Evolutionary conservation across 2,888 invertebrate genomes (phyloP), one percentile per base, ranked within the genome.

Genomic region (Carpatolechia fugitivella): DNA sequence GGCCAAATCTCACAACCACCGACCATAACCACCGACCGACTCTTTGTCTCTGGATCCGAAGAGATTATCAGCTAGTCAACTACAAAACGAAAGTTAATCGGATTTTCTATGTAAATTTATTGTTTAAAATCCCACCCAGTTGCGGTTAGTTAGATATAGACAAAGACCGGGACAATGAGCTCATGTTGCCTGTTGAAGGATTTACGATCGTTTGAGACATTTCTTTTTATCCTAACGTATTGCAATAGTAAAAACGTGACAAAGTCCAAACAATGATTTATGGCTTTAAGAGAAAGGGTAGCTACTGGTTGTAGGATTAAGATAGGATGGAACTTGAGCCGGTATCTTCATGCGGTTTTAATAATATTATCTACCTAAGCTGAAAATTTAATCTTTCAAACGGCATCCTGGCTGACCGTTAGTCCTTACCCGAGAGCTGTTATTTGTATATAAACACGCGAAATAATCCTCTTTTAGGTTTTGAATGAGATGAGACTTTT

Each of bases 71-170:
- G 71, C 67, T 71, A 72, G 68, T 72, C 68, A 69, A 68, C 67
- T 57, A 66, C 55, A 46, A 40, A 73, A 80, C 70, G 70, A 70
- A 74, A 78, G 76, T 70, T 85, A 85, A 85, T 82, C 82, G 79
- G 80, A 84, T 85, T 84, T 80, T 71, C 77, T 76, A 74, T 80
- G 78, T 82, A 77, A 80, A 76, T 69, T 72, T 78, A 77, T 82
- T 85, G 81, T 82, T 76, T 65, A 57, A 66, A 69, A 84, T 82
- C 78, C 81, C 76, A 70, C 76, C 78, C 76, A 74, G 75, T 74
- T 72, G 74, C 61, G 59, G 52, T 54, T 41, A 57, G 59, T 61
- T 61, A 59, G 60, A 58, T 60, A 61, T 60, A 64, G 62, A 69
- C 60, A 61, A 60, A 63, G 64, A 65, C 64, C 60, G 55, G 54